Percentiles rank a stretch among this genome's conserved stretches.
phyloP scores from a whole-genome alignment of 2,797 vertebrate genomes.

The Pseudopleuronectes americanus region DNA sequence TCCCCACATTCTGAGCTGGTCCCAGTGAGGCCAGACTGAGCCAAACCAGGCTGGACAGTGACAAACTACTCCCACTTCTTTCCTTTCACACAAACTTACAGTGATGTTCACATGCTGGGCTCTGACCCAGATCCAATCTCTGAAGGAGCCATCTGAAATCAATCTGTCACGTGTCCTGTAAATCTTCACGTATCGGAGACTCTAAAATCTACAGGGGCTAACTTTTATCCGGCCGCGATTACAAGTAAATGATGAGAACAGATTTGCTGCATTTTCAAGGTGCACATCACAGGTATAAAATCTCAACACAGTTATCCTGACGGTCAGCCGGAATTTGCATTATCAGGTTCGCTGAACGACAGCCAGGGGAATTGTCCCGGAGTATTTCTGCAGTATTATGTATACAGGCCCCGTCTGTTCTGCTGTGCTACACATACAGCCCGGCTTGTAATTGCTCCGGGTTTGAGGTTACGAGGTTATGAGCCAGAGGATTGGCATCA shows the following conservation, averaged over 20 bases:
- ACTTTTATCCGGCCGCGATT: conserved; percentile 35
- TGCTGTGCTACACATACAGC: conserved; percentile 42
- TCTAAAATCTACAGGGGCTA: conserved; percentile 6
- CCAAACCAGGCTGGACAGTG: conserved; percentile 57
- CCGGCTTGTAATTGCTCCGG: conserved; percentile 59
- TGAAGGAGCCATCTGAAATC: conserved; percentile 58
- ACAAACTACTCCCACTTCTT: conserved; percentile 48
- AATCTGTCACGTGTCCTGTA: conserved; percentile 30
- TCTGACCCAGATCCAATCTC: conserved; percentile 38
- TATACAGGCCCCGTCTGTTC: conserved; percentile 15
- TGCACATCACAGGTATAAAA: conserved; percentile 11
- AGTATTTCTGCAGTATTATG: conserved; percentile 45
- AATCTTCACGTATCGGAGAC: conserved; percentile 16
- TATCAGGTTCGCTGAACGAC: conserved; percentile 30
- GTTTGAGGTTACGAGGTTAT: conserved; percentile 66
- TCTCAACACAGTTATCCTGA: conserved; percentile 20
- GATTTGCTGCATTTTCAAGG: conserved; percentile 17
- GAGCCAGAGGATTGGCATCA: conserved; percentile 63
- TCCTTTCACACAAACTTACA: conserved; percentile 27
- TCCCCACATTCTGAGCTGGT: conserved; percentile 19
- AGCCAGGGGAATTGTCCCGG: conserved; percentile 31
- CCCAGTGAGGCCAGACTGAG: conserved; percentile 36
- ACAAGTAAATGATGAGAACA: not conserved
- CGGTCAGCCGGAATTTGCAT: conserved; percentile 30
- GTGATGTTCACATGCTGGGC: conserved; percentile 47